phyloP scores from a whole-genome alignment of 2,113 vertebrate genomes.

The Syrmaticus mikado region DNA sequence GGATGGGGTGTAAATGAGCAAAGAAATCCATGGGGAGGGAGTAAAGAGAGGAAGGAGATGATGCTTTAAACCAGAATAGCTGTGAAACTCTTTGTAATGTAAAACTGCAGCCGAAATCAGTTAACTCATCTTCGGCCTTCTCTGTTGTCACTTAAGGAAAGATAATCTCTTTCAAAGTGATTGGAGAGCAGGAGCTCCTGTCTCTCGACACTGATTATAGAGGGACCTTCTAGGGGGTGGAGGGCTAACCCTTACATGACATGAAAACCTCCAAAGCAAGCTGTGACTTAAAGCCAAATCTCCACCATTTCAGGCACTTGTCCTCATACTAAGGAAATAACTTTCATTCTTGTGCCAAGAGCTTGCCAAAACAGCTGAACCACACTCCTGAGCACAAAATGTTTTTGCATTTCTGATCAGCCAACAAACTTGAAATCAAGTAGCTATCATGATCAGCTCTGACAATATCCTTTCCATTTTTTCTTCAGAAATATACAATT shows the following conservation, averaged over 20 bases:
- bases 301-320: not conserved
- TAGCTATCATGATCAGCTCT: not conserved
- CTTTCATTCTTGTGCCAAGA: conserved; percentile 49
- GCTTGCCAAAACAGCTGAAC: conserved; percentile 50
- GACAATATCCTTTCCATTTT: not conserved
- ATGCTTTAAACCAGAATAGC: not conserved
- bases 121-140: conserved; percentile 27
- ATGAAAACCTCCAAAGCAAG: not conserved
- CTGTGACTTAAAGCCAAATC: not conserved
- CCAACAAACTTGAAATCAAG: not conserved
- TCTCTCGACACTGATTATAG: conserved; percentile 6
- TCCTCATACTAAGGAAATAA: conserved; percentile 46
- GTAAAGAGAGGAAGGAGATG: not conserved
- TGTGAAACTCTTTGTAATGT: conserved; percentile 22
- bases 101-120: not conserved
- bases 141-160: not conserved
- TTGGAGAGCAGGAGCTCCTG: conserved; percentile 22
- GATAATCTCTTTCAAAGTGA: conserved; percentile 32
- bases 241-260: not conserved
- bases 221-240: not conserved
- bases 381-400: not conserved
- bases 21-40: not conserved
- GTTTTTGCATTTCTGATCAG: conserved; percentile 5
- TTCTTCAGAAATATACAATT: not conserved
- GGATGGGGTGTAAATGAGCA: conserved; percentile 16